These are phyloP conservation scores for Trypoxylus dichotomus DNA, from an alignment of 1,140 invertebrate species.

Conservation along the genomic window DNA sequence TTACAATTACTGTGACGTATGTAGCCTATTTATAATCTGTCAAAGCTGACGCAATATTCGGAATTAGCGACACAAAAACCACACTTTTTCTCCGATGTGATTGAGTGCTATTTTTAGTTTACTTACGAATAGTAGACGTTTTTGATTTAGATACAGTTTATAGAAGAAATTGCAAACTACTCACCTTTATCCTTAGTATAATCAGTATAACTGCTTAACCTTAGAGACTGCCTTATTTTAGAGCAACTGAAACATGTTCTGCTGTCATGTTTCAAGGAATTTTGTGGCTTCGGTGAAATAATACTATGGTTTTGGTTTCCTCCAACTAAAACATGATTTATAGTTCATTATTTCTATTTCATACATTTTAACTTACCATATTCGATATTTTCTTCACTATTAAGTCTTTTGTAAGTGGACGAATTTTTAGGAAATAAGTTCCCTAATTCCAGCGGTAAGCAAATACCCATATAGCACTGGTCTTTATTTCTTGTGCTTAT, in stretches of 20 bases:
- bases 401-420: conserved; percentile 7
- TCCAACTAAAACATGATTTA: not conserved
- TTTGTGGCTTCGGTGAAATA: conserved; percentile 18
- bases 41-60: no score
- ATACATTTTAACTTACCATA: not conserved
- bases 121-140: no score
- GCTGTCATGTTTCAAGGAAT: conserved; percentile 29
- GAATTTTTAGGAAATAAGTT: conserved; percentile 67
- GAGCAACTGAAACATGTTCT: conserved; percentile 33
- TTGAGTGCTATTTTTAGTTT: no score
- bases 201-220: not conserved
- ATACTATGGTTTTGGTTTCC: conserved; percentile 11
- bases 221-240: conserved; percentile 24
- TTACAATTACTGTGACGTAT: no score
- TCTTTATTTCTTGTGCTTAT: conserved; percentile 46
- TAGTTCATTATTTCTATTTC: not conserved
- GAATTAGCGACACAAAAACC: no score
- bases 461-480: conserved; percentile 74
- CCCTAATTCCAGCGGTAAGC: conserved; percentile 69
- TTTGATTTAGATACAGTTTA: no score
- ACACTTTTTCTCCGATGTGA: no score
- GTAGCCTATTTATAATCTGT: no score
- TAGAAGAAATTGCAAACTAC: not conserved
- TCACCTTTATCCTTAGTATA: not conserved
- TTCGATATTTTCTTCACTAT: not conserved